Conservation (phyloP, 2,888 invertebrate genomes). For the Perizoma flavofasciatum region DNA sequence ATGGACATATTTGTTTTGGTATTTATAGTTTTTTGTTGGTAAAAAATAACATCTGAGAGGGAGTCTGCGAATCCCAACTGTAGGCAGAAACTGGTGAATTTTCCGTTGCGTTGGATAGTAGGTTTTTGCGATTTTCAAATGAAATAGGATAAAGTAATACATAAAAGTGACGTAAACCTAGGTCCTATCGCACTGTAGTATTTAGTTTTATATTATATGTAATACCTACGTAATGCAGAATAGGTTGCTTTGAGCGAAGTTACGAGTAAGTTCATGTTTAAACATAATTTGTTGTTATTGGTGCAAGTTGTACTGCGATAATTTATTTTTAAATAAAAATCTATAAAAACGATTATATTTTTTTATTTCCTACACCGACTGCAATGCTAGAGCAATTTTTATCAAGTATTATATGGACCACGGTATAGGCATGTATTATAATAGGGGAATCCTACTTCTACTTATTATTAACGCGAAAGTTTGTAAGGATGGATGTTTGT, state of each 20-base stretch:
- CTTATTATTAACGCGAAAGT: no score
- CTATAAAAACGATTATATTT: slow-evolving; percentile 53
- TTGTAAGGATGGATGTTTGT: no score
- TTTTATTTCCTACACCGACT: not conserved
- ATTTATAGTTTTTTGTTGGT: no score
- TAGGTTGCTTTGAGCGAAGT: slow-evolving; percentile 74
- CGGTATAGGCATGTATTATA: no score
- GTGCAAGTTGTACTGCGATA: slow-evolving; percentile 82
- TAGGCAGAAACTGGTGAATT: no score
- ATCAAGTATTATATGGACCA: no score
- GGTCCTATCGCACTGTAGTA: slow-evolving; percentile 63
- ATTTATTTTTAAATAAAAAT: slow-evolving; percentile 83
- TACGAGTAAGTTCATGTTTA: slow-evolving; percentile 74
- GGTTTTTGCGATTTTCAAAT: slow-evolving; percentile 38
- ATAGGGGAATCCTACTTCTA: no score
- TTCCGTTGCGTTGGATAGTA: no score
- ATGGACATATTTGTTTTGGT: no score
- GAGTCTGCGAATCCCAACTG: no score
- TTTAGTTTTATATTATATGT: slow-evolving; percentile 58
- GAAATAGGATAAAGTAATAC: slow-evolving; percentile 38
- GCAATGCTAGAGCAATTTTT: no score
- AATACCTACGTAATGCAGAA: slow-evolving; percentile 50
- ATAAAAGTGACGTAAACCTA: slow-evolving; percentile 51
- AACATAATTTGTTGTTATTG: slow-evolving; percentile 83
- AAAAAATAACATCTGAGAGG: no score